Evolutionary conservation across 2,888 invertebrate genomes (phyloP), one percentile per base, ranked within the genome.

Genomic region (Leptodirus hochenwartii): DNA sequence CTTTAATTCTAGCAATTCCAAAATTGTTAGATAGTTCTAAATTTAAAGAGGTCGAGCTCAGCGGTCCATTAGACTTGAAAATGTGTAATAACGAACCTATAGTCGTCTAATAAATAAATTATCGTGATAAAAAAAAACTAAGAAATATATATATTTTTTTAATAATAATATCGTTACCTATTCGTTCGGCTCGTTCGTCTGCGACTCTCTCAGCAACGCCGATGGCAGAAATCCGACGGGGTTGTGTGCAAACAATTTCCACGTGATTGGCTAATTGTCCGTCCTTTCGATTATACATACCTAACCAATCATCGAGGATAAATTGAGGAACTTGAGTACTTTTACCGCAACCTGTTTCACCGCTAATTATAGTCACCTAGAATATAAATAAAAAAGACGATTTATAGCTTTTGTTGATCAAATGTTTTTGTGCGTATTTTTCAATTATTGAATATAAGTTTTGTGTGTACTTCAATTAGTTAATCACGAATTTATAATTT

Each of bases 281-380:
- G 11, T 49, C 45, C 5, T 51, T 51, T 8, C 11, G 15, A 16
- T 47, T 40, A 6, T 60, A 58, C 6, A 60, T 54, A 8, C 62
- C 54, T 29, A 88, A 54, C 73, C 84, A 87, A 35, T 87, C 69
- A 47, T 95, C 93, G 15, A 95, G 51, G 25, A 95, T 71, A 54
- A 81, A 90, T 53, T 95, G 93, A 0, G 91, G 90, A n/a, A 93
- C 76, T 68, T 91, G 77, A 0, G 79, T 79, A 46, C 76, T 77
- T 53, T 82, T 82, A 27, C 81, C 82, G 43, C 80, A 82, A 1
- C 82, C 84, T 1, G 84, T 84, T 50, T 81, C 81, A 3, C 84
- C 84, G 25, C 78, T 77, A 39, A 84, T 74, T 1, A 84, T 77
- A 11, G 71, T 57, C 4, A 76, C 66, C n/a, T n/a, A n/a, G n/a